Base-by-base conservation (phyloP, 64 coral and sea anemone species). In the Hydrozoanthus tunicans region DNA sequence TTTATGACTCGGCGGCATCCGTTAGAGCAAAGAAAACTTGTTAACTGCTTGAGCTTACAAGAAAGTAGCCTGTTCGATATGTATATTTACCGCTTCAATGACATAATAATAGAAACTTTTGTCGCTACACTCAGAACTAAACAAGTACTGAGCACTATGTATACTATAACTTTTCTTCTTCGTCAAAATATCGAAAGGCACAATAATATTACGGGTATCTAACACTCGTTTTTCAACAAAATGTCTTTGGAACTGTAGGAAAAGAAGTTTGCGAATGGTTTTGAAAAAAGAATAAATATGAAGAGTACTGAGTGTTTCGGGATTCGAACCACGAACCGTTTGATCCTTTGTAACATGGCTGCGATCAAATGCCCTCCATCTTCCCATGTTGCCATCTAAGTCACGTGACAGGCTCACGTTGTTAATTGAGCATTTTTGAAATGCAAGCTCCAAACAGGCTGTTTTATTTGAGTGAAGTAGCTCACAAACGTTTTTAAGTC, bases 311-410 rank as follows among this genome's bases (percentile, higher is more conserved):
- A 64, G 64, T 11, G 11, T 9, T 7, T 52, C 55, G 84, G n/a
- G 84, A 88, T 4, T 88, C 56, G 84, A 88, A 88, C 83, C 66
- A 5, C 6, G 12, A 60, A 59, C 84, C 51, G 17, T 5, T 0
- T 9, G 10, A 43, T 25, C 23, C 23, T 8, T 68, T 4, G 14
- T 0, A 12, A 12, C 13, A 10, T 53, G 43, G 1, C 9, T 53
- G 43, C 72, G 5, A 4, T 72, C 53, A 10, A 1, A 13, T 14
- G 54, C 56, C 0, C 3, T 3, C 11, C 54, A 13, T 12, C 84
- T 88, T 88, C 25, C 69, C 84, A 88, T 69, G 84, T 74, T 26
- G 68, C 84, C 55, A 88, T 70, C n/a, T 4, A 8, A 25, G 69
- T 88, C 84, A 88, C 84, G 84, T 88, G 84, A 75, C 26, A 10